Evolutionary conservation across 1,140 invertebrate genomes (phyloP).

Genomic region (Riptortus pedestris): DNA sequence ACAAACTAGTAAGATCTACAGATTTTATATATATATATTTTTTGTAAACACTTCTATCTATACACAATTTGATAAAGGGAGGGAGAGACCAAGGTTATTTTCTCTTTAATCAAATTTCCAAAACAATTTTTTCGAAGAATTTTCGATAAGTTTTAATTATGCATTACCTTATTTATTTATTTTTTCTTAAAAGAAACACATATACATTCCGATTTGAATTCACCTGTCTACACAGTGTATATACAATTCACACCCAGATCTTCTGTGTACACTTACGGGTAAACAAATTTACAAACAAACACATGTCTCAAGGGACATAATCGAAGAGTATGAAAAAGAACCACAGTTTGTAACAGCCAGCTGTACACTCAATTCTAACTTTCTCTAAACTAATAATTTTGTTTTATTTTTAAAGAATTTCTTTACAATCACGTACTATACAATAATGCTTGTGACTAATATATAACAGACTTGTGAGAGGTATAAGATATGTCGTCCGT

Average conservation of each 20-base stretch:
- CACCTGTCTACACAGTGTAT: conserved; percentile 12
- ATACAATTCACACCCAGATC: conserved; percentile 3
- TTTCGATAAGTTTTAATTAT: not conserved
- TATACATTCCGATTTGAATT: not conserved
- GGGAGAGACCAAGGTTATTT: conserved; percentile 11
- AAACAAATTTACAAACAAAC: conserved; percentile 9
- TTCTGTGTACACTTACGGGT: not conserved
- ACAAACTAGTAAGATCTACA: conserved; percentile 12
- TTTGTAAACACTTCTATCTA: conserved; percentile 7
- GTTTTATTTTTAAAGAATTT: not conserved
- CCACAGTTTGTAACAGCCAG: not conserved
- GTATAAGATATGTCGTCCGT: too few relatives aligned
- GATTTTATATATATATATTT: not conserved
- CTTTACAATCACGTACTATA: not conserved
- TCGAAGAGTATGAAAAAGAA: not conserved
- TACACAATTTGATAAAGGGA: conserved; percentile 15
- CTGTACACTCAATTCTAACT: not conserved
- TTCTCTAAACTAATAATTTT: not conserved
- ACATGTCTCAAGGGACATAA: conserved; percentile 8
- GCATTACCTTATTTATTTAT: not conserved
- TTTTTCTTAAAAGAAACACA: not conserved
- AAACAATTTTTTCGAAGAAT: conserved; percentile 1
- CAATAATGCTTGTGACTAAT: not conserved
- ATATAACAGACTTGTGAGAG: too few relatives aligned
- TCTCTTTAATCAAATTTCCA: not conserved